phyloP scores from a whole-genome alignment of 2,113 vertebrate species.

The Thomomys bottae region DNA sequence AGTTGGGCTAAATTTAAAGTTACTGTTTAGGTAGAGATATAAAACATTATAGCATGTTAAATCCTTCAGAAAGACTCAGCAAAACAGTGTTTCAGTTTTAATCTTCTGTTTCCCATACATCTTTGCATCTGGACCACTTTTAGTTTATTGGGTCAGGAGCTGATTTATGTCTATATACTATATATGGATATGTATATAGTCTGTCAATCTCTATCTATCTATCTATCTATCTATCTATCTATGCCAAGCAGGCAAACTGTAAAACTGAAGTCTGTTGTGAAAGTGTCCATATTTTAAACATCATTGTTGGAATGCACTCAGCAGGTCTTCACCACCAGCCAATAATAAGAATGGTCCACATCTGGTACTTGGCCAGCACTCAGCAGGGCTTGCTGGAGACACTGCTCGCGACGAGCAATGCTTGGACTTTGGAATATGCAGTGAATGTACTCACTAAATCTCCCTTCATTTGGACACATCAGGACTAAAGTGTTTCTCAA shows the following conservation, averaged over 20 bases:
- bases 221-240: too few relatives aligned
- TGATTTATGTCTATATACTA: too few relatives aligned
- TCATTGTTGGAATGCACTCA: too few relatives aligned
- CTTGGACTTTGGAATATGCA: background rate
- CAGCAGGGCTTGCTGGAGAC: background rate
- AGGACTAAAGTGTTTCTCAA: too few relatives aligned
- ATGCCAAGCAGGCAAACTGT: too few relatives aligned
- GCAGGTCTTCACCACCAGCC: fast-evolving
- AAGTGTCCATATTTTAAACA: too few relatives aligned
- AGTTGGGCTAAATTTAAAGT: background rate
- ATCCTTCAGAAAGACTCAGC: background rate
- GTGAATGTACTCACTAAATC: background rate
- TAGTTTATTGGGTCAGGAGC: too few relatives aligned
- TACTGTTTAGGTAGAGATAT: background rate
- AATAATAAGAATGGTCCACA: fast-evolving
- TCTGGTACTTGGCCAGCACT: too few relatives aligned
- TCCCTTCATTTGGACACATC: background rate
- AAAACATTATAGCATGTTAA: background rate
- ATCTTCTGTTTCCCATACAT: background rate
- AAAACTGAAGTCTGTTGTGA: too few relatives aligned
- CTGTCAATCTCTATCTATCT: too few relatives aligned
- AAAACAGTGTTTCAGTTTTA: background rate
- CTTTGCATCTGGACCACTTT: background rate
- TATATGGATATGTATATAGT: too few relatives aligned
- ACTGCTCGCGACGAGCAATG: fast-evolving